Evolutionary conservation across 30 jellyfish, hydroid and myxozoan genomes (phyloP), one percentile per base, ranked within the genome.

Genomic region (Hydractinia symbiolongicarpus): DNA sequence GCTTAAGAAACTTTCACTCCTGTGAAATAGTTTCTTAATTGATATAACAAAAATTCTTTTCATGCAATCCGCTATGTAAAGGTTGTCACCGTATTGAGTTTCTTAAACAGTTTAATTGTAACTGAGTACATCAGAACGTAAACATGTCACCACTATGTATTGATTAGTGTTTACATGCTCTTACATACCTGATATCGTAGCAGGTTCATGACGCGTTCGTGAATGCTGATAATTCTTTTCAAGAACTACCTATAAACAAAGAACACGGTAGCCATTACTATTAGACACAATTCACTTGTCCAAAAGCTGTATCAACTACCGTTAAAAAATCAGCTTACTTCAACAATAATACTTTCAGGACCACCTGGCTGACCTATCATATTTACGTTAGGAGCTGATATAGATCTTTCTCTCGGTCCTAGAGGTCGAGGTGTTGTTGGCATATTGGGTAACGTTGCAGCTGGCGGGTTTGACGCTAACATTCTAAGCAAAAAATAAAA

Each of bases 351-450:
- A 4, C 72, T 14, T 13, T 55, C 70, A 6, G 71, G 70, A 17
- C 72, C 30, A 20, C 68, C 83, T 17, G 87, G 79, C 6, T 70
- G 85, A 6, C 88, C 86, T 9, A 91, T 86, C 86, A 86, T 77
- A 79, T 91, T 91, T 6, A 91, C 98, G 77, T 91, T 91, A 49
- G 98, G 98, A n/a, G 96, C 98, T 67, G 98, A 91, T 53, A 91
- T 77, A 16, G 98, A 91, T 58, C 98, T 55, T 53, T 86, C 98
- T 78, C 98, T 64, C 56, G 85, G 98, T n/a, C 96, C 96, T 54
- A 91, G 64, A 72, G 81, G 75, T 56, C 95, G 91, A 14, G 96
- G 92, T 54, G 93, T 86, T 16, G 83, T 57, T 21, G 98, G 95
- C 86, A 91, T 86, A 54, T 66, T 76, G 11, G 79, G 81, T 8